phyloP scores from a whole-genome alignment of 2,888 invertebrate species.

The Amphipoea oculea region DNA sequence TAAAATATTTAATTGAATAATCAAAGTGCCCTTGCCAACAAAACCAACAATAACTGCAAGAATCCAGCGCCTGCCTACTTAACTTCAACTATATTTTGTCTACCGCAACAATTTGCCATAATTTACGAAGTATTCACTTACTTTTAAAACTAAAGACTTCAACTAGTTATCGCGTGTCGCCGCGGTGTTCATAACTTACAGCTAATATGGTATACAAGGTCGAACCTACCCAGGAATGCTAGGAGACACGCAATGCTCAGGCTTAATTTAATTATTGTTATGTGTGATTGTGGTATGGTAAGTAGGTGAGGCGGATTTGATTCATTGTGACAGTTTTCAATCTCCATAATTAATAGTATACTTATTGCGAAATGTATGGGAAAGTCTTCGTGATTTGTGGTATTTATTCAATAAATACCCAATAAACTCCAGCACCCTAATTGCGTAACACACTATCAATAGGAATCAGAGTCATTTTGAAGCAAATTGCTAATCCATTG shows the following conservation, averaged over 20 bases:
- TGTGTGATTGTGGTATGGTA: constrained; percentile 10
- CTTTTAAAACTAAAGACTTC: constrained; percentile 34
- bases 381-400: neutral
- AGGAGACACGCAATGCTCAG: constrained; percentile 40
- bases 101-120: constrained; percentile 12
- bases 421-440: too few species aligned
- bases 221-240: constrained; percentile 18
- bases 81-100: constrained; percentile 13
- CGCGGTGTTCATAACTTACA: constrained; percentile 23
- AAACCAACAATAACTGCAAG: neutral
- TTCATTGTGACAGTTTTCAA: neutral
- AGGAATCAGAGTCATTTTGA: too few species aligned
- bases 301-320: constrained; percentile 28
- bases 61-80: neutral
- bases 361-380: neutral
- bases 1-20: neutral
- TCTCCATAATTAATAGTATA: neutral
- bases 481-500: too few species aligned
- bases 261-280: constrained; percentile 46
- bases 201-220: constrained; percentile 46
- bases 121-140: constrained; percentile 12
- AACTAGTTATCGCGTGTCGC: constrained; percentile 49
- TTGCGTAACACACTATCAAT: too few species aligned
- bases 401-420: too few species aligned
- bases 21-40: neutral